Conservation (phyloP, 2,797 vertebrate genomes). For the Acipenser transmontanus region DNA sequence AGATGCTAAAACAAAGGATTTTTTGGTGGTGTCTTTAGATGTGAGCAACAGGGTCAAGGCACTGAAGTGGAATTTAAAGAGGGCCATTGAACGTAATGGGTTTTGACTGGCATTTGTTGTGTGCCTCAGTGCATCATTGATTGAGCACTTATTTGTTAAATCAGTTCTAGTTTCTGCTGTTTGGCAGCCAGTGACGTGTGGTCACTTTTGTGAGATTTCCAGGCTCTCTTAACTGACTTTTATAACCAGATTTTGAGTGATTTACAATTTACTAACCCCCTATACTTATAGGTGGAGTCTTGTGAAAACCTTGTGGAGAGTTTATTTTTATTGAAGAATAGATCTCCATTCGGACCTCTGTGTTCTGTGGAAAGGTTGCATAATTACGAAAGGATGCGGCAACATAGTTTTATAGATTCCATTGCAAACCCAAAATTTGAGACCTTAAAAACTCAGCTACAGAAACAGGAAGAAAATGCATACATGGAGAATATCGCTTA, state of each 20-base stretch:
- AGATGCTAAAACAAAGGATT: no score
- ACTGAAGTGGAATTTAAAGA: conserved; percentile 79
- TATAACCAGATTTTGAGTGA: neutral
- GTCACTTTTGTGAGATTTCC: conserved; percentile 41
- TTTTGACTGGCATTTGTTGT: conserved; percentile 91
- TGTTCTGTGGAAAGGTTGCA: no score
- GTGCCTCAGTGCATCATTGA: conserved; percentile 83
- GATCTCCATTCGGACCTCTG: no score
- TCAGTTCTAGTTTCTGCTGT: conserved; percentile 78
- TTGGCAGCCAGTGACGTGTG: conserved; percentile 70
- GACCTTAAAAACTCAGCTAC: no score
- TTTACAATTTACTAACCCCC: neutral
- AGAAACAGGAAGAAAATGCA: no score
- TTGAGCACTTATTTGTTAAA: conserved; percentile 89
- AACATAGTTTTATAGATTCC: no score
- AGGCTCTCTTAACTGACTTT: neutral
- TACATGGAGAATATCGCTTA: no score
- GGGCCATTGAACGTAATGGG: conserved; percentile 81
- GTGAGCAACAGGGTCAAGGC: conserved; percentile 68
- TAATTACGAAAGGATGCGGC: no score
- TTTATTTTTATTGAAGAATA: no score
- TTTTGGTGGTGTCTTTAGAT: conserved; percentile 56
- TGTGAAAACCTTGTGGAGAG: no score
- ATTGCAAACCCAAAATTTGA: no score
- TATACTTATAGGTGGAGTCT: no score